These are phyloP conservation scores for Acanthosepion esculentum DNA, from an alignment of 2,888 invertebrate genomes.

Conservation along the genomic window DNA sequence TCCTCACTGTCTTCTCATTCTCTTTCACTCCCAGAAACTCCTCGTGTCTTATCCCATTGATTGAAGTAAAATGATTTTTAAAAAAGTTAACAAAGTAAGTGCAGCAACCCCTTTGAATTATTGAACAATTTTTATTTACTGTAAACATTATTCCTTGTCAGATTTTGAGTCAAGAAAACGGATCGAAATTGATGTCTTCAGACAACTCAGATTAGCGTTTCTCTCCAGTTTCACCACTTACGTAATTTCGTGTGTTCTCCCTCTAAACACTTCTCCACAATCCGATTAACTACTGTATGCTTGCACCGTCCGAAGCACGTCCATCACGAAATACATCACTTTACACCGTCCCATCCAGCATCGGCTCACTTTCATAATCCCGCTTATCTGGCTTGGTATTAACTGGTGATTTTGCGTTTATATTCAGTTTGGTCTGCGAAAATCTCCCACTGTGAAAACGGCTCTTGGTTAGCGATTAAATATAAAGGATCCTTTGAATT, in stretches of 20 bases:
- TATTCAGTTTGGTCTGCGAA: background rate
- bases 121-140: too few species aligned
- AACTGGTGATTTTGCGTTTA: background rate
- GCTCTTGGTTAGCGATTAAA: background rate
- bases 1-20: too few species aligned
- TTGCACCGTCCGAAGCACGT: background rate
- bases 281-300: background rate
- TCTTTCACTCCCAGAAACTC: too few species aligned
- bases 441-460: background rate
- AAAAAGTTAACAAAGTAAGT: too few species aligned
- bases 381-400: constrained; percentile 20
- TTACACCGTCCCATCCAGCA: background rate
- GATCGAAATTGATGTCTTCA: background rate
- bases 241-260: background rate
- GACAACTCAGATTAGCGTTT: background rate
- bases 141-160: too few species aligned
- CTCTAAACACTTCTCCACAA: background rate
- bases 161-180: too few species aligned
- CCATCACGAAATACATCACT: background rate
- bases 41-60: too few species aligned
- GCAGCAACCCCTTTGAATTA: too few species aligned
- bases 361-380: background rate
- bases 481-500: background rate
- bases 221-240: background rate
- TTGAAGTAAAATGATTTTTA: too few species aligned